These are phyloP conservation scores for Myiagra hebetior DNA, from an alignment of 2,113 vertebrate genomes.

Conservation along the genomic window DNA sequence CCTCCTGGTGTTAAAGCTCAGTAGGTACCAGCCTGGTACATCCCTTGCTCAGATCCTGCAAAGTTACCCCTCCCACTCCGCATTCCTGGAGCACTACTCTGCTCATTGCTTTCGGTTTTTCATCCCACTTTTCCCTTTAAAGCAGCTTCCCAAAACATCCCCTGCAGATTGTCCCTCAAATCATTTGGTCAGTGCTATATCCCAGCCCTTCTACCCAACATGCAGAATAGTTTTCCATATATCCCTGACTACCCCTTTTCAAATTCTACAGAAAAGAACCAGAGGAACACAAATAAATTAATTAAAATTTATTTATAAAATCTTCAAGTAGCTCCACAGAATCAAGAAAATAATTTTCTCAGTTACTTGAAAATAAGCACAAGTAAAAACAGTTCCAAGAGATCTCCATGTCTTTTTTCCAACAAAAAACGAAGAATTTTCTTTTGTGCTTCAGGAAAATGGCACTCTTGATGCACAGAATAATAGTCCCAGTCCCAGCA, in stretches of 20 bases:
- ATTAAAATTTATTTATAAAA: conserved; percentile 42
- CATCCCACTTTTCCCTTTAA: neutral
- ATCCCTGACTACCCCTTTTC: neutral
- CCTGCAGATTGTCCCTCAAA: neutral
- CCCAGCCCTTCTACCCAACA: neutral
- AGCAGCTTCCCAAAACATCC: neutral
- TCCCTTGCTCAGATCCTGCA: neutral
- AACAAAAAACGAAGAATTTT: neutral
- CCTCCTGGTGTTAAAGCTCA: neutral
- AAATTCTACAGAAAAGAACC: neutral
- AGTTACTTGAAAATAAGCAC: neutral
- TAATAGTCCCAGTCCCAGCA: neutral
- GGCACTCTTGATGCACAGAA: neutral
- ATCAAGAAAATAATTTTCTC: neutral
- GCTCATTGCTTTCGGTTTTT: neutral
- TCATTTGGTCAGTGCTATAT: neutral
- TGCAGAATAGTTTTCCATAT: neutral
- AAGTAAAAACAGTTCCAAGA: neutral
- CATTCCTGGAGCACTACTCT: neutral
- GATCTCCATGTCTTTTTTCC: neutral
- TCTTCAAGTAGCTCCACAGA: neutral
- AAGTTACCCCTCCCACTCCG: neutral
- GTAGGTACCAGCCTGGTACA: neutral
- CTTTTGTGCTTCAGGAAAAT: neutral
- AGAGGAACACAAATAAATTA: neutral